Evolutionary conservation across 2,888 invertebrate species (phyloP).

Genomic region (Cryptophagus acutangulus): DNA sequence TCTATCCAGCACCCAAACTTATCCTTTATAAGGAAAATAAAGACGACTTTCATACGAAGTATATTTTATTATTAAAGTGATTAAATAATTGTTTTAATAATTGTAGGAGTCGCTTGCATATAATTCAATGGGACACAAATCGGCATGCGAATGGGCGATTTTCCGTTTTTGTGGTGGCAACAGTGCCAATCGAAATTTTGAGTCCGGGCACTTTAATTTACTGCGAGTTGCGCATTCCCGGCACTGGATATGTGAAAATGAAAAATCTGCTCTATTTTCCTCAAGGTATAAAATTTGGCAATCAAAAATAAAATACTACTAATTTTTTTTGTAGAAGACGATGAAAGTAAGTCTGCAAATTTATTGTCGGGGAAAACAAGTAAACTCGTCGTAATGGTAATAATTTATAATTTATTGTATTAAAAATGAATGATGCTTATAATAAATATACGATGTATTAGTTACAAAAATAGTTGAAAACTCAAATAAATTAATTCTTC

Average conservation of each 20-base stretch:
- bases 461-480: too few species aligned
- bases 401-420: too few species aligned
- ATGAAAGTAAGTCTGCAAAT: too few species aligned
- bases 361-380: too few species aligned
- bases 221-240: slow-evolving; percentile 46
- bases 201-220: slow-evolving; percentile 41
- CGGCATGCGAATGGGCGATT: slow-evolving; percentile 37
- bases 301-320: too few species aligned
- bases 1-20: slow-evolving; percentile 46
- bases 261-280: slow-evolving; percentile 45
- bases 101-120: slow-evolving; percentile 38
- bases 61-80: slow-evolving; percentile 10
- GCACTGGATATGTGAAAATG: slow-evolving; percentile 45
- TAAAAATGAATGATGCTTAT: too few species aligned
- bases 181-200: slow-evolving; percentile 32
- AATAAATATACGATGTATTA: too few species aligned
- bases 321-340: too few species aligned
- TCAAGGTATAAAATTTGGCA: too few species aligned
- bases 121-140: slow-evolving; percentile 42
- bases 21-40: slow-evolving; percentile 40
- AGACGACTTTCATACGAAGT: slow-evolving; percentile 35
- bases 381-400: too few species aligned
- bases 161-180: slow-evolving; percentile 38
- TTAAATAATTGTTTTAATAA: too few species aligned
- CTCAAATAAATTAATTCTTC: too few species aligned